These are phyloP conservation scores for Zaprionus bogoriensis DNA, from an alignment of 2,888 invertebrate species.

Conservation along the genomic window DNA sequence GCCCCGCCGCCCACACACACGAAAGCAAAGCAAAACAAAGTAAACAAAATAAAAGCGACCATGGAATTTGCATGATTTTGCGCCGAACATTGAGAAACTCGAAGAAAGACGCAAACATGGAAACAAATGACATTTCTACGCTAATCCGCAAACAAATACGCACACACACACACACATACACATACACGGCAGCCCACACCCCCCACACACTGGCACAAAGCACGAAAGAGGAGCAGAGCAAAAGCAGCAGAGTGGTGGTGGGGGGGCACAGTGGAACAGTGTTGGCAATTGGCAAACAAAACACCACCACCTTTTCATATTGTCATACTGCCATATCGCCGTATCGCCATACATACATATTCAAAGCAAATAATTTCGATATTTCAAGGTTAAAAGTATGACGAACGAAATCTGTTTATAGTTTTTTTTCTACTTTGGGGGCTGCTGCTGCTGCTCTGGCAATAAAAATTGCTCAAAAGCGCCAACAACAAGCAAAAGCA, in stretches of 20 bases:
- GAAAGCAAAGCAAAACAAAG: constrained; percentile 51
- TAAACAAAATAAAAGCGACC: constrained; percentile 25
- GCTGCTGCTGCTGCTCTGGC: constrained; percentile 10
- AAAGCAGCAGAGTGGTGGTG: neutral
- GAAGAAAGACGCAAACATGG: constrained; percentile 29
- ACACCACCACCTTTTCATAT: constrained; percentile 39
- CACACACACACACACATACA: neutral
- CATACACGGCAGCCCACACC: neutral
- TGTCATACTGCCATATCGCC: constrained; percentile 26
- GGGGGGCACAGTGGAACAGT: neutral
- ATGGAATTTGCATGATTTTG: constrained; percentile 36
- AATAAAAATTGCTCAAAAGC: constrained; percentile 45
- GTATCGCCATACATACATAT: constrained; percentile 30
- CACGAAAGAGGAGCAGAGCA: neutral
- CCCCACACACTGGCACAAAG: no score
- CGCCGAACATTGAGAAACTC: no score
- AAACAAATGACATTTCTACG: constrained; percentile 42
- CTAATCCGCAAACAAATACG: constrained; percentile 25
- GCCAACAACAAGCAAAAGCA: constrained; percentile 28
- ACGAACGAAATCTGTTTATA: constrained; percentile 68
- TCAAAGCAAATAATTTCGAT: constrained; percentile 58
- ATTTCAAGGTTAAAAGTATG: constrained; percentile 65
- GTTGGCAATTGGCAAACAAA: constrained; percentile 33
- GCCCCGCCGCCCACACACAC: constrained; percentile 55
- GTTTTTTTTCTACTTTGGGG: constrained; percentile 27